phyloP scores from a whole-genome alignment of 2,797 vertebrate genomes.

The Scolopax bukidnonensis region DNA sequence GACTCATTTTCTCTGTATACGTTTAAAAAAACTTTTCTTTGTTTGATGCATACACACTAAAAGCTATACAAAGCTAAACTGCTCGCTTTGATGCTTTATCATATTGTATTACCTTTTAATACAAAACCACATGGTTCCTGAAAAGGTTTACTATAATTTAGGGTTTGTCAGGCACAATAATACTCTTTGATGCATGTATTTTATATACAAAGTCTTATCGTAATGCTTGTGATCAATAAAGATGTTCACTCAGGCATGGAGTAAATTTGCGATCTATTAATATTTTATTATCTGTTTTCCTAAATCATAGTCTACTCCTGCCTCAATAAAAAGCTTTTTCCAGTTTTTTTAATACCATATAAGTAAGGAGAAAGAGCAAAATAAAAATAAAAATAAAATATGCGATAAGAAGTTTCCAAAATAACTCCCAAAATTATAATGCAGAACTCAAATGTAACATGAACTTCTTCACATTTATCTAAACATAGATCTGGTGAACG shows the following conservation, averaged over 20 bases:
- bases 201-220: slow-evolving; percentile 59
- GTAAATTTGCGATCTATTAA: slow-evolving; percentile 68
- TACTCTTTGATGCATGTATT: slow-evolving; percentile 41
- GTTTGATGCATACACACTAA: not conserved
- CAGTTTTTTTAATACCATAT: not conserved
- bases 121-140: slow-evolving; percentile 20
- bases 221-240: slow-evolving; percentile 65
- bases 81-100: slow-evolving; percentile 23
- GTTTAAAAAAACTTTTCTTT: not conserved
- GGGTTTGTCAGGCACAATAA: slow-evolving; percentile 30
- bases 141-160: slow-evolving; percentile 57
- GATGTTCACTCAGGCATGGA: slow-evolving; percentile 38
- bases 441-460: not conserved
- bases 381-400: not conserved
- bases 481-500: not conserved
- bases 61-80: not conserved
- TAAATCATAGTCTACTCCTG: slow-evolving; percentile 50
- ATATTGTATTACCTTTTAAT: slow-evolving; percentile 22
- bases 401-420: not conserved
- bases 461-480: not conserved
- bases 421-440: not conserved
- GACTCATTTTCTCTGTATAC: not conserved
- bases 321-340: slow-evolving; percentile 31
- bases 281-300: slow-evolving; percentile 52
- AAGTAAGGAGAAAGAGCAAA: not conserved